These are phyloP conservation scores for Lepilemur septentrionalis DNA, from an alignment of 2,797 vertebrate species.

Conservation along the genomic window DNA sequence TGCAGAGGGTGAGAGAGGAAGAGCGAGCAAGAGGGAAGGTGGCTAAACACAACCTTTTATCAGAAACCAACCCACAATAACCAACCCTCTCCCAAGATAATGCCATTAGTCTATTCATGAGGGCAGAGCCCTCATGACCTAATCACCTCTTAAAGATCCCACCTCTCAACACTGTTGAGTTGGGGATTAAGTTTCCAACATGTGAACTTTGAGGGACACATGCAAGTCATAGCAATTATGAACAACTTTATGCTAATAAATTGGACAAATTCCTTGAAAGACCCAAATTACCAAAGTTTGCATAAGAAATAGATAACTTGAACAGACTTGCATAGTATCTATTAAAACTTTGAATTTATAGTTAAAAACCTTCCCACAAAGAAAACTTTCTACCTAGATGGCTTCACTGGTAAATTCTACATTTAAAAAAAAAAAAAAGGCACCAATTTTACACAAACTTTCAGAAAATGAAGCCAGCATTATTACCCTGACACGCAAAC, in stretches of 20 bases:
- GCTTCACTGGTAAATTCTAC: background rate
- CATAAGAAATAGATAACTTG: background rate
- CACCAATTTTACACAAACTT: background rate
- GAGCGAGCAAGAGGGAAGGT: background rate
- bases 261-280: background rate
- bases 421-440: background rate
- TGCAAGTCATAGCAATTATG: background rate
- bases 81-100: background rate
- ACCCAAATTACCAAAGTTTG: background rate
- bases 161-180: background rate
- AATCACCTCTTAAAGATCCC: background rate
- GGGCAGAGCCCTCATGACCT: background rate
- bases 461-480: slow-evolving; percentile 9
- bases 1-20: too few relatives aligned
- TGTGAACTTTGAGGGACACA: background rate
- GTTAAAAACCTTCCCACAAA: background rate
- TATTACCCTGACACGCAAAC: background rate
- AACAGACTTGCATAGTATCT: background rate
- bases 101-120: background rate
- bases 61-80: background rate
- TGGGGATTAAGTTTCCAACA: background rate
- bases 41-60: background rate
- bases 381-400: background rate
- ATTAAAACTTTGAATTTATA: background rate
- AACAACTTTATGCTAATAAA: background rate